These are phyloP conservation scores for Dipus sagitta DNA, from an alignment of 2,797 vertebrate genomes.

Conservation along the genomic window DNA sequence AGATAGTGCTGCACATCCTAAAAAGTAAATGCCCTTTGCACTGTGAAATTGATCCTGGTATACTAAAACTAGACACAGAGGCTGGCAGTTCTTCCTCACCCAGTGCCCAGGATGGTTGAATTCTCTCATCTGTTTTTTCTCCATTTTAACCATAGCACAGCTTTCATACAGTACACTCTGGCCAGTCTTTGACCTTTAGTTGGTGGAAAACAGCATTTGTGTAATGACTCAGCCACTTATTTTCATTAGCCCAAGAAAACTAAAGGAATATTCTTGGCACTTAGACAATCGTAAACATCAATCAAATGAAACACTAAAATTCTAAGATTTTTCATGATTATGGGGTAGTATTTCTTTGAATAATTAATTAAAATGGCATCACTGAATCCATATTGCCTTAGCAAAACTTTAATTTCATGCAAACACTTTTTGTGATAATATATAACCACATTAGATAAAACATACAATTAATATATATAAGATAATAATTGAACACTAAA, in stretches of 20 bases:
- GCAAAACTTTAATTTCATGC: slow-evolving; percentile 28
- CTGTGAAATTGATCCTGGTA: no score
- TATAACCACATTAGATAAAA: background rate
- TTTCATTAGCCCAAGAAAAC: slow-evolving; percentile 6
- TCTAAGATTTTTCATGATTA: background rate
- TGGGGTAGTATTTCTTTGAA: background rate
- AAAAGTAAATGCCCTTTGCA: background rate
- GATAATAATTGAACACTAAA: background rate
- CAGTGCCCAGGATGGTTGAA: background rate
- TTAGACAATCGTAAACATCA: background rate
- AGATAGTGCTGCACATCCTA: background rate
- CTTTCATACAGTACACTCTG: background rate
- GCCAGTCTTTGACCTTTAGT: background rate
- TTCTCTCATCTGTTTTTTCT: background rate
- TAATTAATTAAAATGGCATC: background rate
- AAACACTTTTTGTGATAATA: background rate
- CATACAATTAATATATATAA: background rate
- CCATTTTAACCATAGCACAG: background rate
- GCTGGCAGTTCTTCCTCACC: background rate
- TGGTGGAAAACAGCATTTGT: background rate
- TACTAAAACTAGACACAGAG: background rate
- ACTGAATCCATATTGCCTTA: background rate
- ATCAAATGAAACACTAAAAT: background rate
- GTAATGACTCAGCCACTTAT: background rate
- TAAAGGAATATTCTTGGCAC: slow-evolving; percentile 15